Conservation (phyloP, 2,113 vertebrate genomes). For the Spilogale gracilis region DNA sequence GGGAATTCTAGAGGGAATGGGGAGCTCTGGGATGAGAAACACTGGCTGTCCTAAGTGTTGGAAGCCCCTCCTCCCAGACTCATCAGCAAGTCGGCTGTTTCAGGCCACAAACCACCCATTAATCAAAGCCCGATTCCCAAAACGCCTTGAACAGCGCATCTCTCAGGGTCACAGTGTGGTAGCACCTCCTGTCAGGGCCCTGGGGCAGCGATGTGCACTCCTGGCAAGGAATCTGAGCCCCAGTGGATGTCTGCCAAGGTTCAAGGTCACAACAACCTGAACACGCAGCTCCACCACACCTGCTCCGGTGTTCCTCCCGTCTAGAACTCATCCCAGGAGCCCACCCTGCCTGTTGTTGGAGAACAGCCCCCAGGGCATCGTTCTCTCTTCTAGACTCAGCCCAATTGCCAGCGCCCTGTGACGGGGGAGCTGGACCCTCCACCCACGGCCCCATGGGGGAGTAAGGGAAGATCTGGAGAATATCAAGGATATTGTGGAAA, state of each 20-base stretch:
- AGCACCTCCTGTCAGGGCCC: neutral
- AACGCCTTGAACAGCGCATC: neutral
- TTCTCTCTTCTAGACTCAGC: neutral
- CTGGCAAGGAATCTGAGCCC: neutral
- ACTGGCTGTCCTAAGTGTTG: neutral
- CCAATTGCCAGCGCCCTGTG: neutral
- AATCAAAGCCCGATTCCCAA: neutral
- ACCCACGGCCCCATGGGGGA: too few species aligned
- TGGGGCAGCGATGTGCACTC: neutral
- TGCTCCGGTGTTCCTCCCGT: neutral
- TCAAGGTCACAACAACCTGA: neutral
- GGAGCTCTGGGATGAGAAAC: neutral
- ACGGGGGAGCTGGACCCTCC: neutral
- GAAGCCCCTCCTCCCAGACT: neutral
- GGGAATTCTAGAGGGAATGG: neutral
- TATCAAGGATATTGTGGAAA: neutral
- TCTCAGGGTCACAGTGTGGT: neutral
- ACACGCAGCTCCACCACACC: neutral
- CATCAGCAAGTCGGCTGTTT: neutral
- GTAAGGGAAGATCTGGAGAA: neutral
- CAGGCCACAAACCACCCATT: neutral
- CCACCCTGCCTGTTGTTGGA: neutral
- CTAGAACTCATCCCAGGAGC: neutral
- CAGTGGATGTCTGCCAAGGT: neutral
- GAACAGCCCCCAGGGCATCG: neutral